Percentiles rank a stretch among this genome's conserved stretches.
Conservation (phyloP, 2,797 vertebrate species). For the Sebastes flavidus region DNA sequence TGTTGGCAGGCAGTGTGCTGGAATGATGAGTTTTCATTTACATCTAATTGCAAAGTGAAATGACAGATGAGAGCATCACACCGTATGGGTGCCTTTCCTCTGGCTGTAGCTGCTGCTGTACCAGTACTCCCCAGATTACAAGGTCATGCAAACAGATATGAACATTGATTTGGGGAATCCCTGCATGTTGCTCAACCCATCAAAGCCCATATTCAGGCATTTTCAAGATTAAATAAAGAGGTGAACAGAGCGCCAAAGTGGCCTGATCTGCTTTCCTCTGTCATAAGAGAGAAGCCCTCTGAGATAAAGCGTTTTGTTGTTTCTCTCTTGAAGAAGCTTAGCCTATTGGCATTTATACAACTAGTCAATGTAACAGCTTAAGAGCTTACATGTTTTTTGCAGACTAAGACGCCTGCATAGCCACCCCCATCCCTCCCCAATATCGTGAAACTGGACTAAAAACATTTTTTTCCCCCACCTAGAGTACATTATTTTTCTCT, state of each 20-base stretch:
- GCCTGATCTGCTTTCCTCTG: background rate
- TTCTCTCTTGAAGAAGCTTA: conserved; percentile 16
- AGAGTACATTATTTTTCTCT: background rate
- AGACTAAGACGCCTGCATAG: background rate
- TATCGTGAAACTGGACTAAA: background rate
- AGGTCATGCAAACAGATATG: conserved; percentile 5
- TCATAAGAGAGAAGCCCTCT: background rate
- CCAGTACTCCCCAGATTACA: background rate
- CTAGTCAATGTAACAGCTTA: conserved; percentile 23
- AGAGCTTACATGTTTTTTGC: conserved; percentile 23
- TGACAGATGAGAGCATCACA: background rate
- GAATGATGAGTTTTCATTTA: background rate
- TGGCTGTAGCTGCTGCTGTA: background rate
- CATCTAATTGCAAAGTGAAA: background rate
- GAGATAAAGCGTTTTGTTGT: conserved; percentile 12
- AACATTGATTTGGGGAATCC: background rate
- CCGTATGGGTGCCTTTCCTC: background rate
- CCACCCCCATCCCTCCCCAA: background rate
- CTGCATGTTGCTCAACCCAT: background rate
- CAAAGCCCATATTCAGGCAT: conserved; percentile 1
- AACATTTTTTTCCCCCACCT: background rate
- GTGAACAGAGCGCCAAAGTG: background rate
- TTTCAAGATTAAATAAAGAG: background rate
- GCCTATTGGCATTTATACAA: conserved; percentile 21
- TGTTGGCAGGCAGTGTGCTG: background rate